Conservation (phyloP, 2,888 invertebrate genomes). For the Yponomeuta evonymella region DNA sequence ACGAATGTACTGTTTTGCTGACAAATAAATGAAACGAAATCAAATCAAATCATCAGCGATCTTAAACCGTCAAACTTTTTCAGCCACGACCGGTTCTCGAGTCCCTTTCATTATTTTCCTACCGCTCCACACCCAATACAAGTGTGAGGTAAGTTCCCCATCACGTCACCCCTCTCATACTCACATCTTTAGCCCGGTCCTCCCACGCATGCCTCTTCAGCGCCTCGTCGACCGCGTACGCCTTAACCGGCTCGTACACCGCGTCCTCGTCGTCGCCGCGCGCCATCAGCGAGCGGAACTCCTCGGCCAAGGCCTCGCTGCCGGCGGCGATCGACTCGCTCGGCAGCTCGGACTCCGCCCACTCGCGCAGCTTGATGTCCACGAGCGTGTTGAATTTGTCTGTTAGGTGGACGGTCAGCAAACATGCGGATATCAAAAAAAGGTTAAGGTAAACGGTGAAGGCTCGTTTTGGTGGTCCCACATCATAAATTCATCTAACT, state of each 20-base stretch:
- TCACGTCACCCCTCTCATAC: constrained; percentile 21
- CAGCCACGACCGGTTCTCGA: too few relatives aligned
- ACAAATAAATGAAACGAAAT: too few relatives aligned
- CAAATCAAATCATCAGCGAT: too few relatives aligned
- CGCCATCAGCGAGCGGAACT: constrained; percentile 34
- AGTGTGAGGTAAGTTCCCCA: too few relatives aligned
- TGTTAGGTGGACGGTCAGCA: constrained; percentile 32
- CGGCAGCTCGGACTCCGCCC: constrained; percentile 95
- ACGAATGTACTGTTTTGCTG: too few relatives aligned
- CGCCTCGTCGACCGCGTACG: constrained; percentile 91
- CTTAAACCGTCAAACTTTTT: too few relatives aligned
- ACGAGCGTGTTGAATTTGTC: constrained; percentile 91
- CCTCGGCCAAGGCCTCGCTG: constrained; percentile 82
- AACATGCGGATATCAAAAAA: background rate
- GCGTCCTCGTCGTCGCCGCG: constrained; percentile 83
- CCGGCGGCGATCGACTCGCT: constrained; percentile 76
- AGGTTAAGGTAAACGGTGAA: too few relatives aligned
- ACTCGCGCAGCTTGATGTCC: constrained; percentile 96
- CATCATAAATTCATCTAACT: too few relatives aligned
- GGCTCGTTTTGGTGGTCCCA: too few relatives aligned
- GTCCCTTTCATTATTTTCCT: too few relatives aligned
- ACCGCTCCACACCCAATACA: too few relatives aligned
- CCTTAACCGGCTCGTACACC: constrained; percentile 92
- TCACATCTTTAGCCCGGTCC: constrained; percentile 82
- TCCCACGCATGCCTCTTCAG: constrained; percentile 95